A percentile compares a stretch with the other conserved stretches of the same genome.
Conservation (phyloP, 1,140 invertebrate genomes). For the Stegodyphus mimosarum region DNA sequence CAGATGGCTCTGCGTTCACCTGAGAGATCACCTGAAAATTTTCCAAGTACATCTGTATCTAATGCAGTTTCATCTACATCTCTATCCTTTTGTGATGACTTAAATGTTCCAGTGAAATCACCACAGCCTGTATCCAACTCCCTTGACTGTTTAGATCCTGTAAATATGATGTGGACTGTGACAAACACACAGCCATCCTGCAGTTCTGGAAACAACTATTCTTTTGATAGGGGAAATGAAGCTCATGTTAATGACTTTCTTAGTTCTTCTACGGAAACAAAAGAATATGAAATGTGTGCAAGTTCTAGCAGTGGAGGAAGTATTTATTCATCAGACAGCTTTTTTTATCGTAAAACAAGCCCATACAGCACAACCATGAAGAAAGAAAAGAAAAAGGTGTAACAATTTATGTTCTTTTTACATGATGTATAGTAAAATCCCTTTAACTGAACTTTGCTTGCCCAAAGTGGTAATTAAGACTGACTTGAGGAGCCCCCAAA, state of each 20-base stretch:
- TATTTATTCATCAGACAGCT: not conserved
- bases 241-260: not conserved
- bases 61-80: not conserved
- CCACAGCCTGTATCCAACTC: not conserved
- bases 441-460: no score
- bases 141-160: not conserved
- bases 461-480: no score
- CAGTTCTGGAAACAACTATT: not conserved
- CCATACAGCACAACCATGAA: no score
- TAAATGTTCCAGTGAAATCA: not conserved
- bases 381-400: not conserved
- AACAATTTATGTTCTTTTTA: no score
- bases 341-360: not conserved
- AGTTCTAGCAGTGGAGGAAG: not conserved
- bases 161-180: not conserved
- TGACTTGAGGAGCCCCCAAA: no score
- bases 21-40: not conserved
- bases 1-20: not conserved
- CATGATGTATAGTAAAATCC: no score
- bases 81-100: not conserved
- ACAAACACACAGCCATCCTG: not conserved
- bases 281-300: not conserved
- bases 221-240: not conserved
- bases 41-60: not conserved
- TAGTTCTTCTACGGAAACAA: not conserved